Evolutionary conservation across 1,140 invertebrate species (phyloP).

Genomic region (Parapsyche elsis): DNA sequence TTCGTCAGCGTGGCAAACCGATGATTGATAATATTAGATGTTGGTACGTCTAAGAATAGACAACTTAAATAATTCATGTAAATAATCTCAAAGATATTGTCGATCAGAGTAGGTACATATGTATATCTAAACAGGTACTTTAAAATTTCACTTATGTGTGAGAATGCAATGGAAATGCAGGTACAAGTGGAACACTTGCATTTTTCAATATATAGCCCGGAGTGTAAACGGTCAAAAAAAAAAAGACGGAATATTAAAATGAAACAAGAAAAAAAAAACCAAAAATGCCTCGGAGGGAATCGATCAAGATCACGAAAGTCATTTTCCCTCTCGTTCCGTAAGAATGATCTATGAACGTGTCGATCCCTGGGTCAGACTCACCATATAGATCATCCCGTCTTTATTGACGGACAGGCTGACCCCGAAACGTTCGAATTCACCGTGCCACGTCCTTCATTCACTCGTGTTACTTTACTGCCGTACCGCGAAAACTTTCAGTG

Average conservation of each 20-base stretch:
- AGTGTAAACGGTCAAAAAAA: slow-evolving; percentile 5
- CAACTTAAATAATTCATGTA: too few species aligned
- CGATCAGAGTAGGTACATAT: too few species aligned
- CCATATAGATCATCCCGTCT: slow-evolving; percentile 52
- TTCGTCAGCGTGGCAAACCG: too few species aligned
- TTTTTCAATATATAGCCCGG: not conserved
- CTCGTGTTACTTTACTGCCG: too few species aligned
- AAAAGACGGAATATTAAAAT: not conserved
- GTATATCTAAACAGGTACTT: too few species aligned
- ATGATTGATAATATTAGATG: too few species aligned
- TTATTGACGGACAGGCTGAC: not conserved
- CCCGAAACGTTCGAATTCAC: not conserved
- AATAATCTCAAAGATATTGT: too few species aligned
- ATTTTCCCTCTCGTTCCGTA: slow-evolving; percentile 46
- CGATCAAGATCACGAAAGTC: slow-evolving; percentile 46
- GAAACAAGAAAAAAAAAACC: slow-evolving; percentile 12
- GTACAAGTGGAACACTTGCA: slow-evolving; percentile 9
- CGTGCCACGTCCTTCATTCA: not conserved
- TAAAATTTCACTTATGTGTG: too few species aligned
- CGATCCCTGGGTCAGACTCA: slow-evolving; percentile 50
- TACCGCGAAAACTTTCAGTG: not conserved
- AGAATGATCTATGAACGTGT: slow-evolving; percentile 50
- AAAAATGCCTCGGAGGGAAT: slow-evolving; percentile 32
- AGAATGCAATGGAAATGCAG: not conserved
- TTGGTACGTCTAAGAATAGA: too few species aligned